Evolutionary conservation across 2,888 invertebrate species (phyloP).

Genomic region (Octonoba sinensis): DNA sequence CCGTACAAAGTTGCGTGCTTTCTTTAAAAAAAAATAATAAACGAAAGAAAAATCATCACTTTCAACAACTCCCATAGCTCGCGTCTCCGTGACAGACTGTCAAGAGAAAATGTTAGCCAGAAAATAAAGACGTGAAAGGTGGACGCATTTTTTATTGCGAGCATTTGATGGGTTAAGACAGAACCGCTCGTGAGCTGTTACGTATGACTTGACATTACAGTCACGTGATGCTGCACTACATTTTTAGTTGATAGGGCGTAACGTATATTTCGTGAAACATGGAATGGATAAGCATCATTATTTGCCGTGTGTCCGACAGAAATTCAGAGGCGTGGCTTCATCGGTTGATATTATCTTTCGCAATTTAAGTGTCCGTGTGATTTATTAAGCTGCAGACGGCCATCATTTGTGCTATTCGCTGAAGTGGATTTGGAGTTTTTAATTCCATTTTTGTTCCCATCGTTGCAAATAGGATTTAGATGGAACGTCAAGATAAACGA

Average conservation of each 20-base stretch:
- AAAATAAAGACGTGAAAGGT: slow-evolving; percentile 40
- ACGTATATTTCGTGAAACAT: slow-evolving; percentile 3
- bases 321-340: slow-evolving; percentile 4
- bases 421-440: no score
- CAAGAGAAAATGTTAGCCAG: slow-evolving; percentile 29
- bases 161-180: slow-evolving; percentile 50
- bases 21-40: no score
- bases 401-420: no score
- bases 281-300: slow-evolving; percentile 3
- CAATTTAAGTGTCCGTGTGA: slow-evolving; percentile 3
- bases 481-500: no score
- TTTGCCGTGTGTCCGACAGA: slow-evolving; percentile 6
- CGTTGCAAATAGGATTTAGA: no score
- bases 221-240: slow-evolving; percentile 12
- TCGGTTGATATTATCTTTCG: slow-evolving; percentile 7
- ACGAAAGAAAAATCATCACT: no score
- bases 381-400: no score
- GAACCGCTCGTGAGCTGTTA: slow-evolving; percentile 35
- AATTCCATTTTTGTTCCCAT: no score
- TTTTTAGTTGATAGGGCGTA: slow-evolving; percentile 6
- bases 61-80: slow-evolving; percentile 9
- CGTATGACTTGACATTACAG: slow-evolving; percentile 37
- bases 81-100: slow-evolving; percentile 37
- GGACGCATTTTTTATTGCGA: slow-evolving; percentile 3
- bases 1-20: no score